Base-by-base conservation (phyloP, 2,113 vertebrate species). In the Buteo buteo region DNA sequence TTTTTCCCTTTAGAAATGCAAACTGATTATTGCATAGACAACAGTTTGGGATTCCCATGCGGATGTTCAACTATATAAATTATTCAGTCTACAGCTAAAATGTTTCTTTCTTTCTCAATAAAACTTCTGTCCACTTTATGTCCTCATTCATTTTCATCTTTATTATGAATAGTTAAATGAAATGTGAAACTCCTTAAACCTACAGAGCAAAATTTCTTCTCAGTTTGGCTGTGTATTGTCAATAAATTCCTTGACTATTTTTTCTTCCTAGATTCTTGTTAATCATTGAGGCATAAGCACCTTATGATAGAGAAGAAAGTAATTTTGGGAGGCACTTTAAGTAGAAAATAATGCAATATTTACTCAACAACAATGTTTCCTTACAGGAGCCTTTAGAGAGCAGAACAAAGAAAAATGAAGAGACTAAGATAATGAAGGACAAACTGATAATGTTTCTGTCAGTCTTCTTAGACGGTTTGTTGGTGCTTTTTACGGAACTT, bases 111-210 rank as follows among this genome's bases (percentile, higher is more conserved):
- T 62, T 36, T 81, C 32, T 54, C 38, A 49, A 8, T 62, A 31
- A 59, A 66, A 6, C 2, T 24, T 32, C 10, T 40, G 4, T 34
- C 6, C 3, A 1, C 15, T 16, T 40, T 76, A 2, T 59, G 5
- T 42, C 10, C 5, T 31, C 4, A 54, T 70, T 67, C 0, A 44
- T 62, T 90, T 74, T 74, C 9, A 7, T 26, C 12, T 34, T 10
- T 67, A 21, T 50, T 50, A 32, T 44, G 24, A 58, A 64, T n/a
- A 49, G 1, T 42, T 62, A 55, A 94, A 67, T 38, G 3, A 74
- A 71, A 62, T 62, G 64, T 10, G 26, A 90, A 82, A 10, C 19
- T 50, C 8, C 0, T 3, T 57, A 49, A 62, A 73, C 44, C 16
- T 34, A 44, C 3, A 9, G 24, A 62, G 6, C 1, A 81, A 62